A percentile compares a stretch with the other conserved stretches of the same genome.
phyloP scores from a whole-genome alignment of 2,113 vertebrate genomes.

The Macrotus californicus region DNA sequence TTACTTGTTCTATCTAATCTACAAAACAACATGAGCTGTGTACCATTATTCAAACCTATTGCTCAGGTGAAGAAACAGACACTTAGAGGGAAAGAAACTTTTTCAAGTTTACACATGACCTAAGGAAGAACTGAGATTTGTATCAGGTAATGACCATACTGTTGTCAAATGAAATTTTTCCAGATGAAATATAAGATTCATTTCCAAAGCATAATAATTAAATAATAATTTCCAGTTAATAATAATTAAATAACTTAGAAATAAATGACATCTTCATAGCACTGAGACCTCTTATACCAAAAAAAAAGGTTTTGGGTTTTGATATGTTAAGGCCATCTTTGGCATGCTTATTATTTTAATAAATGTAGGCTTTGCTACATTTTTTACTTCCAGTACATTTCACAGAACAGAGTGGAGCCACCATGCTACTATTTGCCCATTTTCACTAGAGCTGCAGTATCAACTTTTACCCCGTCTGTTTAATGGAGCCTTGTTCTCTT shows the following conservation, averaged over 20 bases:
- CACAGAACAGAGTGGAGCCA: background rate
- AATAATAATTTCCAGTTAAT: background rate
- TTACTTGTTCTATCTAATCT: background rate
- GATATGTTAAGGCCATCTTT: background rate
- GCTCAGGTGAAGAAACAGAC: background rate
- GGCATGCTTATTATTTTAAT: background rate
- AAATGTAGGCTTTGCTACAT: background rate
- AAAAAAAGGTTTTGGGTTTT: background rate
- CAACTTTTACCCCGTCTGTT: background rate
- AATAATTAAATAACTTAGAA: background rate
- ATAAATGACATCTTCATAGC: background rate
- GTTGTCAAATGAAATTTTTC: background rate
- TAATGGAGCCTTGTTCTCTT: background rate
- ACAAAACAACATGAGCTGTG: background rate
- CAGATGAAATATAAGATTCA: background rate
- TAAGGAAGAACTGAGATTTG: background rate
- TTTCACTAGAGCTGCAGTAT: background rate
- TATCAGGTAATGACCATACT: background rate
- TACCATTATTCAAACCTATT: background rate
- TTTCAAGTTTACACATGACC: background rate
- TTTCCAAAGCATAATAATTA: background rate
- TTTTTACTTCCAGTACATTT: background rate
- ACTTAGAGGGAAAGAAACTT: background rate
- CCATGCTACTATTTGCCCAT: background rate
- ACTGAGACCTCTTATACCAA: background rate